These are phyloP conservation scores for Zoanthus sociatus DNA, from an alignment of 92 coral and sea anemone genomes.

Conservation along the genomic window DNA sequence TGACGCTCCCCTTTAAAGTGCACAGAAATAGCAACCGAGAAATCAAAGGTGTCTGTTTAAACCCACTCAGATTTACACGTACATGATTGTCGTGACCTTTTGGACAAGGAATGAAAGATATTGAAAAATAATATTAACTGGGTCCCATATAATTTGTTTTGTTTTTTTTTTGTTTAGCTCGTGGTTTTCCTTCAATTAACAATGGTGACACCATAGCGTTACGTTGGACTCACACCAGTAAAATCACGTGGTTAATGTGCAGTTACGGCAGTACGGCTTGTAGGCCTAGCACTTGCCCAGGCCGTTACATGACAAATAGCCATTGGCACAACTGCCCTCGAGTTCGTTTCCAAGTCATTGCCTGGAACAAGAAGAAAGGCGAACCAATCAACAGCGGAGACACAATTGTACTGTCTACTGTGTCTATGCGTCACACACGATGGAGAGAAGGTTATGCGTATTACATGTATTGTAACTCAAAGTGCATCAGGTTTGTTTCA, in stretches of 20 bases:
- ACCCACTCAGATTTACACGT: neutral
- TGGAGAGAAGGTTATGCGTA: conserved; percentile 19
- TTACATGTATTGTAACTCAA: neutral
- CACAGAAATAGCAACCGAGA: too few species aligned
- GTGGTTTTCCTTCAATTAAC: neutral
- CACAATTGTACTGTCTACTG: conserved; percentile 41
- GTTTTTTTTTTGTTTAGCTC: neutral
- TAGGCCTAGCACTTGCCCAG: conserved; percentile 11
- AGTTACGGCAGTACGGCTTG: conserved; percentile 21
- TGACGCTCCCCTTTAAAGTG: too few species aligned
- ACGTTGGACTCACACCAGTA: conserved; percentile 25
- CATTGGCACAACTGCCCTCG: conserved; percentile 39
- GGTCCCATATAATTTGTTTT: neutral
- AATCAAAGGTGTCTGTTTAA: too few species aligned
- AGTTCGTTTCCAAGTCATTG: conserved; percentile 5
- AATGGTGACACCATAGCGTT: neutral
- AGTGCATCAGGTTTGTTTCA: conserved; percentile 7
- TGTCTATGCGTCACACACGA: conserved; percentile 38
- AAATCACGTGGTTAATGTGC: conserved; percentile 28
- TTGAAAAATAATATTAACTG: too few species aligned
- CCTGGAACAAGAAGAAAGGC: conserved; percentile 40
- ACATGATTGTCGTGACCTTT: neutral
- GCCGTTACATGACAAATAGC: conserved; percentile 37
- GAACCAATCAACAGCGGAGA: conserved; percentile 40
- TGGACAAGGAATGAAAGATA: neutral